Percentiles rank a stretch among this genome's conserved stretches.
phyloP scores from a whole-genome alignment of 1,140 invertebrate genomes.

The Tetramorium parvispinum region DNA sequence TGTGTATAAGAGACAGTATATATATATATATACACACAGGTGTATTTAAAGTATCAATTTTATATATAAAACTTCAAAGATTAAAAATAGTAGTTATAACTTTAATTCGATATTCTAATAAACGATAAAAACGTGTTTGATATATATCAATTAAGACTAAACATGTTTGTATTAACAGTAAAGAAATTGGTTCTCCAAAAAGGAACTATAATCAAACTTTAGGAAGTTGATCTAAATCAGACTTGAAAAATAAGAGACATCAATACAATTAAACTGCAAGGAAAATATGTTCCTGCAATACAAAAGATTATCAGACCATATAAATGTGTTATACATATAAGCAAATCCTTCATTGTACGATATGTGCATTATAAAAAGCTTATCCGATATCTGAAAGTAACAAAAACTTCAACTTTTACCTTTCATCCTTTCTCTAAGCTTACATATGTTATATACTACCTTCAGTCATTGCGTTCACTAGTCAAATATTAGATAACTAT shows the following conservation, averaged over 20 bases:
- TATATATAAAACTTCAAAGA: not conserved
- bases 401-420: constrained; percentile 25
- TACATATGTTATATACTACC: not conserved
- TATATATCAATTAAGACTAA: not conserved
- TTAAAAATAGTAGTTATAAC: constrained; percentile 6
- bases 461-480: constrained; percentile 18
- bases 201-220: constrained; percentile 38
- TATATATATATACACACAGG: not conserved
- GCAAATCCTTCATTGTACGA: constrained; percentile 36
- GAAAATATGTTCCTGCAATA: constrained; percentile 19
- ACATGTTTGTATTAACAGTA: not conserved
- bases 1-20: too few species aligned
- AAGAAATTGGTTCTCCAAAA: not conserved
- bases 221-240: constrained; percentile 50
- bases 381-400: constrained; percentile 29
- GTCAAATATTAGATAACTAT: constrained; percentile 43
- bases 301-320: constrained; percentile 28
- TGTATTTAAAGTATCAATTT: not conserved
- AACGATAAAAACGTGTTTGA: not conserved
- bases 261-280: constrained; percentile 14
- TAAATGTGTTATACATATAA: constrained; percentile 36
- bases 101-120: not conserved
- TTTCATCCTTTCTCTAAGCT: not conserved
- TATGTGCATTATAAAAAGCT: constrained; percentile 57
- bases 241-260: constrained; percentile 22